Conservation (phyloP, 1,140 invertebrate genomes). For the Ptiloglossa arizonensis region DNA sequence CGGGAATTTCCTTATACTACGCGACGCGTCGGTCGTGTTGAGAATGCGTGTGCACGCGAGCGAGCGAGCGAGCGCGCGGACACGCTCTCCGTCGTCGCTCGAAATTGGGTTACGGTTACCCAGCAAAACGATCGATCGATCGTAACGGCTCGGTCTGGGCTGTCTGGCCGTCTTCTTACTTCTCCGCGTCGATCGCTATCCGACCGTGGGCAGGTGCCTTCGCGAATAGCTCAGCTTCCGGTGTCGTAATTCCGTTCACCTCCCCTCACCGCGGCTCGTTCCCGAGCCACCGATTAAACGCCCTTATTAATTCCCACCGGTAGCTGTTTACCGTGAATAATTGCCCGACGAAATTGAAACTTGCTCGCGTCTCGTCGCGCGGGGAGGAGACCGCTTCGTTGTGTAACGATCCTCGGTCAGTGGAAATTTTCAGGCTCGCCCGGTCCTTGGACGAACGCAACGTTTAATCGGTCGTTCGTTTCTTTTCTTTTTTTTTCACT, state of each 20-base stretch:
- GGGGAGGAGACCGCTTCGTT: neutral
- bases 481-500: neutral
- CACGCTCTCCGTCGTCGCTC: slow-evolving; percentile 15
- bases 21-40: slow-evolving; percentile 24
- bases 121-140: slow-evolving; percentile 1
- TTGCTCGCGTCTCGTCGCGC: no score
- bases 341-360: neutral
- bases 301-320: neutral
- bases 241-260: slow-evolving; percentile 2
- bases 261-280: no score
- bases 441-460: neutral
- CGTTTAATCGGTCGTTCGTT: neutral
- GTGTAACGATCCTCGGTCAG: neutral
- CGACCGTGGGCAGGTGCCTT: slow-evolving; percentile 32
- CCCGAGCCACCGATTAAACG: no score
- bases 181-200: slow-evolving; percentile 16
- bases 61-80: neutral
- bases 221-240: slow-evolving; percentile 39
- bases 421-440: neutral
- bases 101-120: slow-evolving; percentile 54
- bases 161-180: neutral
- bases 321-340: neutral
- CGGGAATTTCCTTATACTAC: slow-evolving; percentile 77
- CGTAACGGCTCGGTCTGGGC: neutral
- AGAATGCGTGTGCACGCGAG: neutral